Evolutionary conservation across 2,888 invertebrate genomes (phyloP).

Genomic region (Drosophila atroscutellata): DNA sequence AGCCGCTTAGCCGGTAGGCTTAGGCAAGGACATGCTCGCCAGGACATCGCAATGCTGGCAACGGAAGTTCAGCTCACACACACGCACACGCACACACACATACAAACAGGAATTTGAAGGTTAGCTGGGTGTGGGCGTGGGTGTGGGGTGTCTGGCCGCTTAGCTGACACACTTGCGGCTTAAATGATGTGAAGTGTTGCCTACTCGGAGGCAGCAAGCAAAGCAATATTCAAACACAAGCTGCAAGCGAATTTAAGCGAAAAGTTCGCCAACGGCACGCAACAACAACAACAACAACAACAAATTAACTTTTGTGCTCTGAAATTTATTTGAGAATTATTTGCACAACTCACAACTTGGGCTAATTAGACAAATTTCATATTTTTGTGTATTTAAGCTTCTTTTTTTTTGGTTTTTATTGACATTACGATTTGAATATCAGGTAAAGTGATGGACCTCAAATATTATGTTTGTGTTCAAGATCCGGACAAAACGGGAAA

Average conservation of each 20-base stretch:
- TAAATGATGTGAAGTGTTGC: conserved; percentile 43
- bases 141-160: conserved; percentile 37
- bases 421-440: neutral
- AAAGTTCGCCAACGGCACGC: neutral
- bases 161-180: conserved; percentile 41
- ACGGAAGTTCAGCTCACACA: conserved; percentile 56
- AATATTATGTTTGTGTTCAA: neutral
- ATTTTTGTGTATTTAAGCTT: neutral
- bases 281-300: neutral
- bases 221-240: too few species aligned
- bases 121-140: conserved; percentile 21
- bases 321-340: neutral
- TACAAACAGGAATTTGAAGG: conserved; percentile 38
- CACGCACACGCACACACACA: conserved; percentile 12
- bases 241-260: neutral
- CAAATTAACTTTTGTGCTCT: neutral
- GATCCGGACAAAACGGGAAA: neutral
- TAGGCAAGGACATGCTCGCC: conserved; percentile 44
- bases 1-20: conserved; percentile 46
- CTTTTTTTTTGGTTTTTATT: neutral
- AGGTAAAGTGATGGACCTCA: neutral
- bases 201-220: conserved; percentile 23
- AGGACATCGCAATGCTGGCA: conserved; percentile 40
- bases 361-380: neutral
- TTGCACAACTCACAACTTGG: neutral